Base-by-base conservation (phyloP, 2,888 invertebrate species). In the Trypoxylon attenuatum region DNA sequence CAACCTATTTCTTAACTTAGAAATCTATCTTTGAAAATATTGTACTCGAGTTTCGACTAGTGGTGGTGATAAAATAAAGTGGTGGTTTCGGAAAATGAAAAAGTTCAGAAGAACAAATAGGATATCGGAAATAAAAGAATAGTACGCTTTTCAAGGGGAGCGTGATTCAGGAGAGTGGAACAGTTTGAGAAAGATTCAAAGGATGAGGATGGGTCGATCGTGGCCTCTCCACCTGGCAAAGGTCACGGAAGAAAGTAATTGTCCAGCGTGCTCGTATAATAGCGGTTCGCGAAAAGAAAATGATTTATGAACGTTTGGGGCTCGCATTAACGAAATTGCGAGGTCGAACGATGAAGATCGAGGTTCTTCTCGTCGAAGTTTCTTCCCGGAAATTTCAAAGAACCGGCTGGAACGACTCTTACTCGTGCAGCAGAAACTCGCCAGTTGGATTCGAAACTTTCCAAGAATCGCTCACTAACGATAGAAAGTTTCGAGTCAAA, bases 321-420 rank as follows among this genome's bases (percentile, higher is more conserved):
- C 50, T 73, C 56, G 65, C 62, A 62, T 72, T 69, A 72, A 73
- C 58, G 70, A 65, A 56, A 66, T 59, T 55, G 72, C 56, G 53
- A 56, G 73, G 62, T 70, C 59, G 62, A 58, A 50, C 58, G 57
- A 52, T 43, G 51, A 45, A 49, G 69, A 73, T 55, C 55, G 54
- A 56, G 16, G 42, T 65, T 55, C 65, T 69, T 27, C 38, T 46
- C 54, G 16, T 13, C 16, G 15, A 69, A 73, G 47, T 71, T 72
- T 58, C 50, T 43, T 66, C 42, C 5, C 27, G 49, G 59, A 73
- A 73, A 72, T 72, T 62, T 65, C 65, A 19, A 57, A 59, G 69
- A 52, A 27, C 54, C n/a, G 13, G 46, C 54, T 10, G 13, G 46
- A 62, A 65, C 62, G 72, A 65, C 69, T 69, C 42, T 73, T 45